Conservation (phyloP, 2,113 vertebrate genomes). For the Carettochelys insculpta region DNA sequence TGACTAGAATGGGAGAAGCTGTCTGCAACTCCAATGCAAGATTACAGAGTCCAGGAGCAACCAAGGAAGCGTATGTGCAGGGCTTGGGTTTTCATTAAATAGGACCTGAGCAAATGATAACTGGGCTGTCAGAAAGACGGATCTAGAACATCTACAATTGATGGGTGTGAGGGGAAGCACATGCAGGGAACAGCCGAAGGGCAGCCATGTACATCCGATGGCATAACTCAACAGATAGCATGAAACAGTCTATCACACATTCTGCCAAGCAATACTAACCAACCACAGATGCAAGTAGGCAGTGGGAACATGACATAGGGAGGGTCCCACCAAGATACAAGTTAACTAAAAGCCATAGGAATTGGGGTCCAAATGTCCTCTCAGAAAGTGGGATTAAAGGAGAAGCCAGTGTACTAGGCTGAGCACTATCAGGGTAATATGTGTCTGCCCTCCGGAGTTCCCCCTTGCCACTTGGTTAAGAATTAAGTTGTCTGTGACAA, state of each 20-base stretch:
- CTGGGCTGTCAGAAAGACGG: neutral
- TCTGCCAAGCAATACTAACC: neutral
- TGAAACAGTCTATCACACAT: neutral
- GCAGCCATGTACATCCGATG: neutral
- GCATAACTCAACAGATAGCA: neutral
- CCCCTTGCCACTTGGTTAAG: neutral
- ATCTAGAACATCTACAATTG: neutral
- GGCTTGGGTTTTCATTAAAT: neutral
- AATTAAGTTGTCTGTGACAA: neutral
- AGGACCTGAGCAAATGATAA: neutral
- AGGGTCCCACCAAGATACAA: neutral
- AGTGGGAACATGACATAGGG: neutral
- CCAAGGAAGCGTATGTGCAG: neutral
- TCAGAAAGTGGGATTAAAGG: neutral
- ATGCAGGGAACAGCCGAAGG: neutral
- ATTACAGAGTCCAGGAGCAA: neutral
- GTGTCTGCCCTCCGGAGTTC: neutral
- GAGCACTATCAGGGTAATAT: neutral
- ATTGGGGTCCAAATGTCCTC: neutral
- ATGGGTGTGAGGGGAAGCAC: neutral
- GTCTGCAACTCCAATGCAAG: neutral
- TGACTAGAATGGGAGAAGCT: neutral
- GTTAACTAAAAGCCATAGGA: neutral
- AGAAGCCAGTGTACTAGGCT: neutral
- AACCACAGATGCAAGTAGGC: neutral